Percentiles rank a stretch among this genome's conserved stretches.
Conservation (phyloP, 2,888 invertebrate genomes). For the Pyrrhosoma nymphula region DNA sequence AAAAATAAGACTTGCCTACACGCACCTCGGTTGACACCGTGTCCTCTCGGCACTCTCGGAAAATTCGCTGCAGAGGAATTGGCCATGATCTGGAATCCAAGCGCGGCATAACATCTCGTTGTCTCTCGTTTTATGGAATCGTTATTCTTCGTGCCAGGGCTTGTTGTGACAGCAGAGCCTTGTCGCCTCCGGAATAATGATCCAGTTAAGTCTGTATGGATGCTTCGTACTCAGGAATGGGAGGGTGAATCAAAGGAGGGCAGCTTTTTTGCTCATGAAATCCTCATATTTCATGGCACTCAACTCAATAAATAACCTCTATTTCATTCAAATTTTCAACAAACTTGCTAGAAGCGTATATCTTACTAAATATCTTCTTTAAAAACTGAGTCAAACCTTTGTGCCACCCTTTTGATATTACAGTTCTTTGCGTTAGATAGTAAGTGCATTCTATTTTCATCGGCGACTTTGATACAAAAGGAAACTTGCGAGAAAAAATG, state of each 20-base stretch:
- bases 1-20: background rate
- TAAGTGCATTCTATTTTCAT: no score
- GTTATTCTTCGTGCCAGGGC: background rate
- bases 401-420: background rate
- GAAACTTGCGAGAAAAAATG: no score
- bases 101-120: background rate
- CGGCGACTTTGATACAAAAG: no score
- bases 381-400: background rate
- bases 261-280: background rate
- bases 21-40: background rate
- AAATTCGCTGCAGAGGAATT: conserved; percentile 13
- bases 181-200: background rate
- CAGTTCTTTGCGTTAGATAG: background rate
- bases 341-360: background rate
- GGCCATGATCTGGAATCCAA: background rate
- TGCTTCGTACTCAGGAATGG: background rate
- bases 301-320: background rate
- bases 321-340: background rate
- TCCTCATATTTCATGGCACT: background rate
- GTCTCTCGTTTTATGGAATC: conserved; percentile 5
- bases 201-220: conserved; percentile 7
- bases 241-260: background rate
- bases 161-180: conserved; percentile 22
- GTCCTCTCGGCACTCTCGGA: background rate
- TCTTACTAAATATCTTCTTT: background rate